A percentile compares a stretch with the other conserved stretches of the same genome.
Evolutionary conservation across 2,113 vertebrate genomes (phyloP).

Genomic region (Solea solea): DNA sequence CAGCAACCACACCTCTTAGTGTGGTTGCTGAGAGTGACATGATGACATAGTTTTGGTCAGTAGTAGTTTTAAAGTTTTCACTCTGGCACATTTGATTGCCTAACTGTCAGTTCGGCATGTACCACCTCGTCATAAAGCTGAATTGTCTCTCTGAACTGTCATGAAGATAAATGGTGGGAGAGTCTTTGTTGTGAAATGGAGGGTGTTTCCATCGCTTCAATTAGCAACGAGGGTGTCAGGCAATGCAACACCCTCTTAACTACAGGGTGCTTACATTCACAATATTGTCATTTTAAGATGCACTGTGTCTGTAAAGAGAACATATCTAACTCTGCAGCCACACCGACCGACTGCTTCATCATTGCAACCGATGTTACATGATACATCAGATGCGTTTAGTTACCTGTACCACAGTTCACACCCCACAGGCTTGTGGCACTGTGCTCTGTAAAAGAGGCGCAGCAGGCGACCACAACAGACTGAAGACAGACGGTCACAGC

Average conservation of each 20-base stretch:
- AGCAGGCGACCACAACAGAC: constrained; percentile 61
- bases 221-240: neutral
- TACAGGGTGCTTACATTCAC: neutral
- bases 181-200: constrained; percentile 6
- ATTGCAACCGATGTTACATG: neutral
- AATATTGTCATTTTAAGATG: neutral
- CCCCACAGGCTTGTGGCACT: constrained; percentile 35
- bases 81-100: too few species aligned
- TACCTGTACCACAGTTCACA: constrained; percentile 23
- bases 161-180: neutral
- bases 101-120: neutral
- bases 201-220: constrained; percentile 1
- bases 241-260: neutral
- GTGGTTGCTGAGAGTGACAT: too few species aligned
- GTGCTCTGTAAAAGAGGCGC: constrained; percentile 36
- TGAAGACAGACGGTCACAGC: constrained; percentile 44
- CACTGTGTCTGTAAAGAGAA: neutral
- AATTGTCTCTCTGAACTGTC: neutral
- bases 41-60: too few species aligned
- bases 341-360: constrained; percentile 1
- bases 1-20: too few species aligned
- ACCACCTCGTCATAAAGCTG: neutral
- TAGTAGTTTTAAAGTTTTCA: too few species aligned
- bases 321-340: neutral
- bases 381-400: constrained; percentile 34